Evolutionary conservation across 2,888 invertebrate species (phyloP), one percentile per base, ranked within the genome.

Genomic region (Bellardia bayeri): DNA sequence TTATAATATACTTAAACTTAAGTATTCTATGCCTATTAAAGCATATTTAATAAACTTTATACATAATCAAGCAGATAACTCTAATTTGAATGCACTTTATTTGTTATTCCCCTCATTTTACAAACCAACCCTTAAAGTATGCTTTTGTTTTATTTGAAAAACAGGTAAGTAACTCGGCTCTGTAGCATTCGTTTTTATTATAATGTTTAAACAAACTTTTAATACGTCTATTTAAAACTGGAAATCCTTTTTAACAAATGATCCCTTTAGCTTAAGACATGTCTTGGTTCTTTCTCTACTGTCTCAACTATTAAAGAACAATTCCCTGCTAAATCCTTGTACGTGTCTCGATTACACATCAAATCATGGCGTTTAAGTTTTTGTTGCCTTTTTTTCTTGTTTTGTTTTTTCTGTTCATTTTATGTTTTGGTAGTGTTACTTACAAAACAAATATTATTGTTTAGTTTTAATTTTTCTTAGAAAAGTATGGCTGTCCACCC

Each of bases 261-360:
- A 37, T 74, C 16, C 13, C 6, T 23, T 61, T 51, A 42, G 14
- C 49, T 30, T 14, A 86, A 37, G 56, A 66, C 61, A 72, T 61
- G 49, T 33, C 16, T 16, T 11, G 40, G 11, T 69, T 42, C 33
- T 11, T 51, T 40, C 8, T 33, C 51, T 54, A 63, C 30, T 45
- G 54, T 40, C 42, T 64, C 11, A 74, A 78, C 72, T 85, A 82
- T 82, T 85, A 82, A 87, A 75, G 37, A 85, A 49, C 74, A 78
- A 82, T 85, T 74, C 63, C 4, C 13, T 56, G 61, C 66, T 85
- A 82, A 87, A 85, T 82, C 78, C 85, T 85, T 72, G 68, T 82
- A 87, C 85, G 85, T 85, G 87, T 79, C 78, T 85, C 82, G 85
- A 82, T 87, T 87, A 82, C 82, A 79, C 51, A 71, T 64, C 40